Percentiles rank a stretch among this genome's conserved stretches.
These are phyloP conservation scores for Anthoptus insignis DNA, from an alignment of 2,888 invertebrate genomes.

Conservation along the genomic window DNA sequence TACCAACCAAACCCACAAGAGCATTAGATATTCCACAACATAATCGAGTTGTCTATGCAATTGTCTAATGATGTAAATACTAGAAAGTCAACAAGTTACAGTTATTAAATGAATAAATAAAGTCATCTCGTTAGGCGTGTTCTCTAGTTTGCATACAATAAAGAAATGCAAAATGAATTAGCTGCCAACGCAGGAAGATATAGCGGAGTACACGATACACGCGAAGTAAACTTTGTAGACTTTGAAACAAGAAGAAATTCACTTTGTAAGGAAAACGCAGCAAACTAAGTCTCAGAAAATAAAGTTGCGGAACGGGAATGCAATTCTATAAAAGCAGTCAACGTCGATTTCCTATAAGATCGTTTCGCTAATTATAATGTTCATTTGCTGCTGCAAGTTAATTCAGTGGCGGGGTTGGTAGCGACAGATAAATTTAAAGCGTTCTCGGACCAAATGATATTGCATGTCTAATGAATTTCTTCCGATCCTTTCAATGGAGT, in stretches of 20 bases:
- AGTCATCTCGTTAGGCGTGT: slow-evolving; percentile 56
- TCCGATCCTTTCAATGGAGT: slow-evolving; percentile 9
- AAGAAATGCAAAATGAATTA: slow-evolving; percentile 59
- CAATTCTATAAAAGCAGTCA: slow-evolving; percentile 37
- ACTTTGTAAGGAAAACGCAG: slow-evolving; percentile 17
- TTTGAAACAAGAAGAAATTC: slow-evolving; percentile 28
- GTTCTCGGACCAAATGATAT: slow-evolving; percentile 15
- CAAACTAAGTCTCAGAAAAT: slow-evolving; percentile 22
- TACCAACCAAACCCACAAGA: neutral
- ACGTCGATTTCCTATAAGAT: slow-evolving; percentile 37
- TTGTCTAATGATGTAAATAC: slow-evolving; percentile 42
- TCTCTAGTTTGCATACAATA: slow-evolving; percentile 65
- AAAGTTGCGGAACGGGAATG: slow-evolving; percentile 36
- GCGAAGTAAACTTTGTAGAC: slow-evolving; percentile 34
- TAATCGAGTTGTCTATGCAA: slow-evolving; percentile 1
- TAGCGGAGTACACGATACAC: slow-evolving; percentile 10
- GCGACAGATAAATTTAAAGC: slow-evolving; percentile 27
- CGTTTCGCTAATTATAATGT: slow-evolving; percentile 38
- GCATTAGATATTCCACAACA: slow-evolving; percentile 8
- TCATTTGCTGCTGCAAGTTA: slow-evolving; percentile 32
- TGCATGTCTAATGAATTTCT: slow-evolving; percentile 25
- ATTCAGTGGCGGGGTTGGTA: slow-evolving; percentile 28
- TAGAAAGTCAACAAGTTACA: slow-evolving; percentile 47
- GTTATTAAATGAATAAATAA: slow-evolving; percentile 55
- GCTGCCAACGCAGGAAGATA: slow-evolving; percentile 43